Percentiles rank a stretch among this genome's conserved stretches.
phyloP scores from a whole-genome alignment of 2,888 invertebrate genomes.

The Synanthedon formicaeformis region DNA sequence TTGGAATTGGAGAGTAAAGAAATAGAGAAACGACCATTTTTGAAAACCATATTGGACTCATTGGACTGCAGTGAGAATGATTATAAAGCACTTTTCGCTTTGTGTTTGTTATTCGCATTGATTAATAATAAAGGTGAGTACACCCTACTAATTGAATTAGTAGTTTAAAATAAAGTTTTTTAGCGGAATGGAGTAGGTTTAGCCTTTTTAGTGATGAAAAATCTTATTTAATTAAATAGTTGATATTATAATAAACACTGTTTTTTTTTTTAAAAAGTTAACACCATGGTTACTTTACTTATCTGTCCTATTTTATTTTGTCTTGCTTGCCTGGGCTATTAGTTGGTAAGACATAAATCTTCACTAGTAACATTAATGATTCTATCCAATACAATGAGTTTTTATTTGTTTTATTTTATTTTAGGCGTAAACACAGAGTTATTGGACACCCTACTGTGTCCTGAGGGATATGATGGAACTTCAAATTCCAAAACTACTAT shows the following conservation, averaged over 20 bases:
- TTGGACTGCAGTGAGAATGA: slow-evolving; percentile 93
- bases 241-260: too few relatives aligned
- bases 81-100: slow-evolving; percentile 90
- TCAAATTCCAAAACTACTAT: slow-evolving; percentile 9
- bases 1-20: slow-evolving; percentile 49
- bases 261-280: too few relatives aligned
- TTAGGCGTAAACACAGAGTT: slow-evolving; percentile 87
- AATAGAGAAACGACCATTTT: slow-evolving; percentile 79
- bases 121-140: slow-evolving; percentile 90
- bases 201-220: too few relatives aligned
- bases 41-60: slow-evolving; percentile 89
- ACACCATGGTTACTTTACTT: not conserved
- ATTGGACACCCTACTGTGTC: slow-evolving; percentile 81
- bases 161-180: too few relatives aligned
- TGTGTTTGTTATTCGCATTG: slow-evolving; percentile 93
- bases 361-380: not conserved
- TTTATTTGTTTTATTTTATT: slow-evolving; percentile 11
- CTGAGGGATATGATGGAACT: slow-evolving; percentile 48
- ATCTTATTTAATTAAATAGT: too few relatives aligned
- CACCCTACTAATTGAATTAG: too few relatives aligned
- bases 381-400: not conserved
- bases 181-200: too few relatives aligned
- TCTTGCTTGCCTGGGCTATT: slow-evolving; percentile 39
- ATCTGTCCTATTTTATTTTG: slow-evolving; percentile 18
- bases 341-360: slow-evolving; percentile 41